phyloP scores from a whole-genome alignment of 2,797 vertebrate species.

The Ctenopoma kingsleyae region DNA sequence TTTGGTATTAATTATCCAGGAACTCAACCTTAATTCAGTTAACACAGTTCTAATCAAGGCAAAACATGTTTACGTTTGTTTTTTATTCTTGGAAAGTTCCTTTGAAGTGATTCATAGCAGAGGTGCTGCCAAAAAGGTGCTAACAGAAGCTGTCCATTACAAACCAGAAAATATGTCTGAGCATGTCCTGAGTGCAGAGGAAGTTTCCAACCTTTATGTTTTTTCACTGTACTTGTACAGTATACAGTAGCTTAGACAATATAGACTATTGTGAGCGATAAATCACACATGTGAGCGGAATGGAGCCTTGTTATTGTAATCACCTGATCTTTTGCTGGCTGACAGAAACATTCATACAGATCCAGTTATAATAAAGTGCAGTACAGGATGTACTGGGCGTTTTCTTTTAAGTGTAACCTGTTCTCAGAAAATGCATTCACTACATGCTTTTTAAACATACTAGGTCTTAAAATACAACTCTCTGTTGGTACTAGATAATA shows the following conservation, averaged over 20 bases:
- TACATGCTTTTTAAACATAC: conserved; percentile 21
- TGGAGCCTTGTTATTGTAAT: conserved; percentile 65
- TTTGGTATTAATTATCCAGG: neutral
- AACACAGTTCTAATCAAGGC: conserved; percentile 5
- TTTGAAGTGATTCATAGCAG: conserved; percentile 56
- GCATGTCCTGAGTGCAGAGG: conserved; percentile 42
- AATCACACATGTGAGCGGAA: conserved; percentile 57
- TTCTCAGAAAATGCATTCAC: conserved; percentile 44
- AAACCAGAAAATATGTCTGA: conserved; percentile 44
- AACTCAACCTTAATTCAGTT: conserved; percentile 4
- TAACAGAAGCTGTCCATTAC: conserved; percentile 11
- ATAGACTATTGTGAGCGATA: conserved; percentile 36
- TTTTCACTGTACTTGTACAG: conserved; percentile 7
- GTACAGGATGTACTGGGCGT: conserved; percentile 47
- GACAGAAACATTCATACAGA: conserved; percentile 64
- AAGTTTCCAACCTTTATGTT: conserved; percentile 3
- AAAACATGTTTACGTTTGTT: conserved; percentile 21
- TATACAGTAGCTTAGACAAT: neutral
- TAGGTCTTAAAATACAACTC: conserved; percentile 43
- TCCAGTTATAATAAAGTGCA: conserved; percentile 34
- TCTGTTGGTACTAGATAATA: conserved; percentile 23
- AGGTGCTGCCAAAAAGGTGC: conserved; percentile 34
- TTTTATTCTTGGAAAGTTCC: conserved; percentile 18
- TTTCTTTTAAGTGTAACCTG: conserved; percentile 48
- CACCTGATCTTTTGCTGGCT: conserved; percentile 56